Conservation (phyloP, 2,113 vertebrate species). For the Cavia porcellus region DNA sequence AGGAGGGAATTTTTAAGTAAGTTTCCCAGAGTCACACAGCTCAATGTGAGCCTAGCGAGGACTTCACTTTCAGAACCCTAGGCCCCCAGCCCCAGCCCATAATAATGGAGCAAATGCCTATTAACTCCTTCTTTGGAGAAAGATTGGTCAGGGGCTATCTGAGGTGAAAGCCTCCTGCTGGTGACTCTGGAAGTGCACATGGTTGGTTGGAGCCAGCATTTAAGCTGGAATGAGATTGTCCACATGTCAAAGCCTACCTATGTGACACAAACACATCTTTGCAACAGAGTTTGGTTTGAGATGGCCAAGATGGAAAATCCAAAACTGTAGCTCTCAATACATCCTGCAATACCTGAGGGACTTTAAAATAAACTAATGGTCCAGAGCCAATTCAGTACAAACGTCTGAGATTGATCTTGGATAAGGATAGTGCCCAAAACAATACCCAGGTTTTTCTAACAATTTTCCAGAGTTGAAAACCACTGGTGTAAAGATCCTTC, state of each 20-base stretch:
- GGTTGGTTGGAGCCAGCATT: neutral
- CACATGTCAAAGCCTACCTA: accelerated
- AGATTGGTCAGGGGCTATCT: neutral
- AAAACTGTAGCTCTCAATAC: neutral
- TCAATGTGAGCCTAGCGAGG: neutral
- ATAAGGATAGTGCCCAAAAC: neutral
- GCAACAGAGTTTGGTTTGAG: neutral
- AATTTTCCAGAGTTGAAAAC: neutral
- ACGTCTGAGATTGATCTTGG: neutral
- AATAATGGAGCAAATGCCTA: neutral
- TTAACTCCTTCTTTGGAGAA: neutral
- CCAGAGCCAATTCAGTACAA: neutral
- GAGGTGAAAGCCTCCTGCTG: neutral
- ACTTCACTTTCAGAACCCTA: neutral
- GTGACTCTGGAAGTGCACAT: neutral
- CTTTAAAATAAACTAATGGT: neutral
- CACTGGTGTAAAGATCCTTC: neutral
- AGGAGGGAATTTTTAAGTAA: constrained; percentile 48
- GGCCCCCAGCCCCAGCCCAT: too few relatives aligned
- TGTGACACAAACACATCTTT: neutral
- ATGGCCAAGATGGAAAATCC: neutral
- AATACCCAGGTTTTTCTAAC: neutral
- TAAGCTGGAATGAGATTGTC: neutral
- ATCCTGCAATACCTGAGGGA: neutral
- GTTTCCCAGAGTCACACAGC: constrained; percentile 44